Percentiles rank a stretch among this genome's conserved stretches.
Evolutionary conservation across 2,888 invertebrate species (phyloP).

Genomic region (Ischnura elegans): DNA sequence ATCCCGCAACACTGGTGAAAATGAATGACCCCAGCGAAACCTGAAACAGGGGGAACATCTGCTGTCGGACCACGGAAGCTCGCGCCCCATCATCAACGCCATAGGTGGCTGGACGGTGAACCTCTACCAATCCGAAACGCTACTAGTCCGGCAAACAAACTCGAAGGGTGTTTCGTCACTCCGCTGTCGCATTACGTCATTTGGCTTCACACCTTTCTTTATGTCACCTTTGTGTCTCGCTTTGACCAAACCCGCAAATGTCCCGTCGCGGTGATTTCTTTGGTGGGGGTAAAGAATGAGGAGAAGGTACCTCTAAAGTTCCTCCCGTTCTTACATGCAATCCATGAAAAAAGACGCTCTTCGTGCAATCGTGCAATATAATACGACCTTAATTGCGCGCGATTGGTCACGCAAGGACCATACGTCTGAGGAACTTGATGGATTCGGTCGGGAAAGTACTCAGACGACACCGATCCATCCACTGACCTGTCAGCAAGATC

Average conservation of each 20-base stretch:
- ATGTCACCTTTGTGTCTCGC: too few relatives aligned
- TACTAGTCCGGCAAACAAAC: background rate
- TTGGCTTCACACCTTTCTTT: too few relatives aligned
- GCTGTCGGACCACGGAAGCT: background rate
- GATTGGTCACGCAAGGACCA: constrained; percentile 27
- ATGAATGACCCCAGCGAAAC: background rate
- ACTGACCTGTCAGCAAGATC: constrained; percentile 57
- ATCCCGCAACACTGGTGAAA: background rate
- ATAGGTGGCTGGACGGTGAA: too few relatives aligned
- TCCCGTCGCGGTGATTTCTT: background rate
- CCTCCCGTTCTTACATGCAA: background rate
- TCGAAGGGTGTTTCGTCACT: too few relatives aligned
- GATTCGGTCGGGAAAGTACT: background rate
- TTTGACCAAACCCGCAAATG: too few relatives aligned
- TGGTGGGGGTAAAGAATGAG: background rate
- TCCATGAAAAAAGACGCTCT: background rate
- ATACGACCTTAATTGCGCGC: constrained; percentile 33
- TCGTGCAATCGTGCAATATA: constrained; percentile 30
- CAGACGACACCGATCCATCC: constrained; percentile 19
- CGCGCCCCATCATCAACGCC: background rate
- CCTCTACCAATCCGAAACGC: too few relatives aligned
- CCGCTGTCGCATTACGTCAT: too few relatives aligned
- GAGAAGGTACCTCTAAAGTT: background rate
- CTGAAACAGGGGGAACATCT: background rate
- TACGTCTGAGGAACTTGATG: constrained; percentile 7